Conservation (phyloP, 2,113 vertebrate species). For the Neomonachus schauinslandi region DNA sequence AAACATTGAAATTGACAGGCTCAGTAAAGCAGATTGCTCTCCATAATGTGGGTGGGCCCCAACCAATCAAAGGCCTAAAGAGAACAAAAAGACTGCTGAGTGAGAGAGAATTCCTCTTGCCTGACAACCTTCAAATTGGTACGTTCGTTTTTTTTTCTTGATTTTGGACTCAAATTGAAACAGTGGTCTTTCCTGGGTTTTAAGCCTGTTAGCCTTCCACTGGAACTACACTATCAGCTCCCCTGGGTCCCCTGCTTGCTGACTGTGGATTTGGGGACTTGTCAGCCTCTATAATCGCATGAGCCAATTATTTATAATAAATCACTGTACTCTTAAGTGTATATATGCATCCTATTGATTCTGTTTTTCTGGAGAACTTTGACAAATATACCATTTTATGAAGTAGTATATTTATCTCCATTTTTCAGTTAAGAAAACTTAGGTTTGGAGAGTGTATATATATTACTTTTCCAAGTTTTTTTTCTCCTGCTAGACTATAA, state of each 20-base stretch:
- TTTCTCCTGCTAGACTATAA: not conserved
- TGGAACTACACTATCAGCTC: not conserved
- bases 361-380: not conserved
- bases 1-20: not conserved
- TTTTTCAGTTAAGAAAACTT: not conserved
- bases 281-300: not conserved
- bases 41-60: not conserved
- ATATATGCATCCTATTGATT: not conserved
- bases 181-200: not conserved
- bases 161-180: not conserved
- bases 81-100: not conserved
- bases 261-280: not conserved
- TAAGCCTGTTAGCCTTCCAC: not conserved
- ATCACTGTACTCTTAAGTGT: not conserved
- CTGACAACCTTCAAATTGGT: not conserved
- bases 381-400: not conserved
- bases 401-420: not conserved
- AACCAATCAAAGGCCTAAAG: not conserved
- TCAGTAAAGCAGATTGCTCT: not conserved
- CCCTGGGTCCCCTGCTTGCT: not conserved
- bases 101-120: not conserved
- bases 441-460: not conserved
- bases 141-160: not conserved
- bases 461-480: not conserved
- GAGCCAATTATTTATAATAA: not conserved